phyloP scores from a whole-genome alignment of 2,797 vertebrate genomes.

The Balearica regulorum region DNA sequence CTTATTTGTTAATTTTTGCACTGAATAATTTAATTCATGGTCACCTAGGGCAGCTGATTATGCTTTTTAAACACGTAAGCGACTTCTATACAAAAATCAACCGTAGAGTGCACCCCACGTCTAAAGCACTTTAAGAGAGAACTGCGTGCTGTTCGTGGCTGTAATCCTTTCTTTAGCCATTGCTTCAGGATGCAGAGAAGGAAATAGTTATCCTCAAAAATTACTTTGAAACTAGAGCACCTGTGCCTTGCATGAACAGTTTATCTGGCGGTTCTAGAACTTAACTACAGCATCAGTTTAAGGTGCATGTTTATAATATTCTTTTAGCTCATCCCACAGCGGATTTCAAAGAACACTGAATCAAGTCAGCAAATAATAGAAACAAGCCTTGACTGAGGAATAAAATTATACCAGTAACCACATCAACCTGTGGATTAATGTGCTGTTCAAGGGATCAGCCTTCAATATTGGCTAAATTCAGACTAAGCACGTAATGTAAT shows the following conservation, averaged over 20 bases:
- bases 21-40: neutral
- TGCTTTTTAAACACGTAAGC: neutral
- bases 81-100: neutral
- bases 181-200: neutral
- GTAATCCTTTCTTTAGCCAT: neutral
- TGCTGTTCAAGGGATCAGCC: neutral
- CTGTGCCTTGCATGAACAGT: neutral
- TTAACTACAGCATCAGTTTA: neutral
- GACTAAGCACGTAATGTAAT: neutral
- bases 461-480: neutral
- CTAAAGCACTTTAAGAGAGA: neutral
- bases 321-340: neutral
- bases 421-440: neutral
- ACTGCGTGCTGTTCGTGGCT: neutral
- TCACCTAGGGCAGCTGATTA: neutral
- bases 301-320: neutral
- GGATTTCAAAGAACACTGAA: neutral
- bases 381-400: neutral
- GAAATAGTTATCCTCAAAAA: neutral
- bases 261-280: neutral
- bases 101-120: rapidly evolving
- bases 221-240: neutral
- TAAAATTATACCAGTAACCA: neutral
- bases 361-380: neutral
- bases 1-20: neutral